Conservation (phyloP, 2,888 invertebrate genomes). For the Eutolmus rufibarbis region DNA sequence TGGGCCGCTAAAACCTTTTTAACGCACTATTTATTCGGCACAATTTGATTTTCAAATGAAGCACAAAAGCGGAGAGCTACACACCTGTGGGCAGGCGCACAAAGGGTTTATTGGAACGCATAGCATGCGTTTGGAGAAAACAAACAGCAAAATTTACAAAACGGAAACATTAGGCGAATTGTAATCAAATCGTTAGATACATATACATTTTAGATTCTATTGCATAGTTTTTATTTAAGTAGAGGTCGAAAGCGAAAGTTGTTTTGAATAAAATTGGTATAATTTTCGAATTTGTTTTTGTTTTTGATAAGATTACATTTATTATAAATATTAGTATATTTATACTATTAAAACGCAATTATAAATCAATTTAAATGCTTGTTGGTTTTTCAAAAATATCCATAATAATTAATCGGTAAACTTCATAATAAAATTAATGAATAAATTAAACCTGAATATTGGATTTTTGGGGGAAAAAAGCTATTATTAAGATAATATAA, state of each 20-base stretch:
- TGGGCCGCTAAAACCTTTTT: background rate
- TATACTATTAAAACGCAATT: too few species aligned
- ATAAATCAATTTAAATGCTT: too few species aligned
- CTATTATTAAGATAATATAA: background rate
- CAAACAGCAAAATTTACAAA: background rate
- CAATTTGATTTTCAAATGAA: constrained; percentile 14
- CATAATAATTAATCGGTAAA: too few species aligned
- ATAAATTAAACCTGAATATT: background rate
- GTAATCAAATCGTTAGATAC: background rate
- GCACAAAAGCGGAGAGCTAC: background rate
- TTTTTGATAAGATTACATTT: too few species aligned
- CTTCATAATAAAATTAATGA: too few species aligned
- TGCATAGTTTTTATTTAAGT: background rate
- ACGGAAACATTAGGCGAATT: background rate
- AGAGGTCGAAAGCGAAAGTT: background rate
- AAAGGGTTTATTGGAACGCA: background rate
- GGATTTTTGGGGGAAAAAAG: background rate
- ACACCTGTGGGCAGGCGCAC: background rate
- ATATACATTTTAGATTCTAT: background rate
- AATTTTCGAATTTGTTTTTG: background rate
- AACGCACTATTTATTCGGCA: constrained; percentile 20
- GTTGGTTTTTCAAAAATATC: too few species aligned
- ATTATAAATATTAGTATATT: too few species aligned
- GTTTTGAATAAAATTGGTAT: background rate
- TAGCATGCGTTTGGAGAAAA: background rate